Evolutionary conservation across 2,113 vertebrate genomes (phyloP).

Genomic region (Morone saxatilis): DNA sequence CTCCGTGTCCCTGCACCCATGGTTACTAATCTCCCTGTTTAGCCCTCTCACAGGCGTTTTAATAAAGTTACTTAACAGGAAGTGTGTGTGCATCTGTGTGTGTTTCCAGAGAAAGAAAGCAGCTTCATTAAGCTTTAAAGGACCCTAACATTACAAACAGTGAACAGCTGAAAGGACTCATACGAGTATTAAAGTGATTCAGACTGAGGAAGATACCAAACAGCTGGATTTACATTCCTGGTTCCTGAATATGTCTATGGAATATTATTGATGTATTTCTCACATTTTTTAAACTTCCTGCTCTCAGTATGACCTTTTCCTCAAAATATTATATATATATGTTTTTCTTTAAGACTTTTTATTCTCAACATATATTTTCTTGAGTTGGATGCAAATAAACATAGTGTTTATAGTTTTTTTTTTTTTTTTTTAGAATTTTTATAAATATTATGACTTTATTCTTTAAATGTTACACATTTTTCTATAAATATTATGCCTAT

Average conservation of each 20-base stretch:
- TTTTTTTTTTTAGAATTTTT: not conserved
- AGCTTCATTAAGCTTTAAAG: conserved; percentile 24
- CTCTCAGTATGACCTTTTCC: no score
- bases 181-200: not conserved
- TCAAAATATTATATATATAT: no score
- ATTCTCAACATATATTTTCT: no score
- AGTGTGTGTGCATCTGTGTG: conserved; percentile 4
- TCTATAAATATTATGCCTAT: no score
- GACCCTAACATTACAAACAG: conserved; percentile 21
- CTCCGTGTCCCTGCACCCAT: conserved; percentile 38
- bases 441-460: not conserved
- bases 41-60: conserved; percentile 52
- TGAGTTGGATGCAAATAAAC: no score
- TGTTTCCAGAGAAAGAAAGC: conserved; percentile 14
- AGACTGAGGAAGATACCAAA: not conserved
- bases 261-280: no score
- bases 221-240: no score
- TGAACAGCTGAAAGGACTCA: not conserved
- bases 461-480: no score
- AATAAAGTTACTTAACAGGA: conserved; percentile 53
- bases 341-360: no score
- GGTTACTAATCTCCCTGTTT: conserved; percentile 66
- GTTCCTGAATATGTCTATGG: no score
- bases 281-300: no score
- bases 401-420: no score